Base-by-base conservation (phyloP, 1,140 invertebrate species). In the Zaprionus camerounensis region DNA sequence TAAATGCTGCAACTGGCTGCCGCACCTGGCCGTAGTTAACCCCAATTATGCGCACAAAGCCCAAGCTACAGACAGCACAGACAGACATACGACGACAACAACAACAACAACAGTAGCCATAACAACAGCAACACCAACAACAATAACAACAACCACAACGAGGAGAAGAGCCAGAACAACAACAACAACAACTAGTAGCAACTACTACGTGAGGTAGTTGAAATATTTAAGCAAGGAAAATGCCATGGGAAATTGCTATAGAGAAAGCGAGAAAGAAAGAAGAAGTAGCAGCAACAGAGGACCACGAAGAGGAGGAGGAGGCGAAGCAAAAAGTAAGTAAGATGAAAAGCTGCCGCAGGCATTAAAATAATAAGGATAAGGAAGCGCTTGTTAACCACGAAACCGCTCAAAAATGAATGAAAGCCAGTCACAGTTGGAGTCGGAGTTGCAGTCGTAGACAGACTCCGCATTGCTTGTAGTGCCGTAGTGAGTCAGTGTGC, bases 301-400 rank as follows among this genome's bases (percentile, higher is more conserved):
- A 3, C 2, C 2, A 31, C 3, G 31, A 34, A 11, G 31, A 31
- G 28, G 9, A 31, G 28, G 1, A 31, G 9, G 9, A 34, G 31
- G 9, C 11, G 9, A 3, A 46, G 41, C 41, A 79, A 76, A 90
- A 85, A 85, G 85, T 88, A 90, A 90, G 85, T 81, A 88, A 88
- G 85, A 88, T 88, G 85, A 83, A 88, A 88, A 78, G 81, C 79
- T 81, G 85, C 85, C 85, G 85, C 85, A 88, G 85, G 85, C 85
- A 88, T 88, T 88, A 90, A 88, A 88, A 88, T 88, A 88, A 88
- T 88, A 88, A 90, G 85, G 85, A 88, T 88, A 88, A 88, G 85
- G 85, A 88, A 88, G 86, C 85, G 85, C 81, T 88, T 88, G 85
- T 88, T 88, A 88, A 88, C 85, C 85, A 88, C 85, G 85, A 90